Percentiles rank a stretch among this genome's conserved stretches.
Conservation (phyloP, 1,140 invertebrate species). For the Drosophila pectinifera region DNA sequence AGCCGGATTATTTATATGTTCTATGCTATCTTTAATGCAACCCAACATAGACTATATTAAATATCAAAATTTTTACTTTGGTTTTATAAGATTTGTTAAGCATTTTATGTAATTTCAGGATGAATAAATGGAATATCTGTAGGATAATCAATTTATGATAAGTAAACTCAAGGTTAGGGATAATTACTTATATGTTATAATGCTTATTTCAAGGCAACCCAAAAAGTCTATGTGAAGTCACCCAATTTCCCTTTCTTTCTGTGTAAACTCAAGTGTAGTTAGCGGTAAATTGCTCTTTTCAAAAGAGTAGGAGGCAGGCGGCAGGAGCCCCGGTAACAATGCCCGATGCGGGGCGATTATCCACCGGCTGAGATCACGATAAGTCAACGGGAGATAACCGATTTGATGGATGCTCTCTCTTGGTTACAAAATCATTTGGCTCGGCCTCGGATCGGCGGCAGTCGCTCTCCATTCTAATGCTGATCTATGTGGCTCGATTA, state of each 20-base stretch:
- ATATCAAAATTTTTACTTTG: too few relatives aligned
- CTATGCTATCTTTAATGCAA: too few relatives aligned
- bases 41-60: too few relatives aligned
- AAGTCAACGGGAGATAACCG: constrained; percentile 22
- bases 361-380: constrained; percentile 20
- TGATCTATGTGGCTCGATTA: constrained; percentile 37
- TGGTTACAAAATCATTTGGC: constrained; percentile 23
- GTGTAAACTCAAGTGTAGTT: constrained; percentile 29
- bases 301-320: background rate
- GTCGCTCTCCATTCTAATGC: constrained; percentile 8
- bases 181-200: too few relatives aligned
- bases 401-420: constrained; percentile 33
- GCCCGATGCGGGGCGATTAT: constrained; percentile 11
- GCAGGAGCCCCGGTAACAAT: constrained; percentile 4
- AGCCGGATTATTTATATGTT: background rate
- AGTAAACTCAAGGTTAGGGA: too few relatives aligned
- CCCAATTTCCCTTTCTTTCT: background rate
- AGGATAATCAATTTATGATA: too few relatives aligned
- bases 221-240: too few relatives aligned
- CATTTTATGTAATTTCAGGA: too few relatives aligned
- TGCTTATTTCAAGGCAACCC: too few relatives aligned
- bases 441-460: too few relatives aligned
- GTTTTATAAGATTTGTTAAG: too few relatives aligned
- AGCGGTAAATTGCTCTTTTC: constrained; percentile 10
- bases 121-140: too few relatives aligned